phyloP scores from a whole-genome alignment of 2,797 vertebrate species.

The Discoglossus pictus region DNA sequence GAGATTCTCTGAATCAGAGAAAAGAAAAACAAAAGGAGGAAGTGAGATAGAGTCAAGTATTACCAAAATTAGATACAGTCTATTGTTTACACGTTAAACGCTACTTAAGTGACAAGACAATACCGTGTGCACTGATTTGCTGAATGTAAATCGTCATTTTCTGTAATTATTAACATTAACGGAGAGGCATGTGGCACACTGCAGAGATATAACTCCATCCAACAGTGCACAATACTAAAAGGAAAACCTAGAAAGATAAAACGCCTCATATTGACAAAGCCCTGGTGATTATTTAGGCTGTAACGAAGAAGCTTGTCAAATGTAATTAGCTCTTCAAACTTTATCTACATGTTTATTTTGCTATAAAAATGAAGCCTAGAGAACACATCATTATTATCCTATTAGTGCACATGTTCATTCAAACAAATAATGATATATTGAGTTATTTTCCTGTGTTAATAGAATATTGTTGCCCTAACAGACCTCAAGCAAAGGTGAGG shows the following conservation, averaged over 20 bases:
- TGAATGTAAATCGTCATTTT: too few species aligned
- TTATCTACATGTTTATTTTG: conserved; percentile 41
- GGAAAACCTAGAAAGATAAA: conserved; percentile 20
- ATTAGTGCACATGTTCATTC: conserved; percentile 28
- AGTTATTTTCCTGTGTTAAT: neutral
- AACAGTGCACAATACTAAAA: conserved; percentile 7
- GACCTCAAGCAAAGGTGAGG: too few species aligned
- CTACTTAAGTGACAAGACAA: too few species aligned
- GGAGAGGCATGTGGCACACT: neutral
- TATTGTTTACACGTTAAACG: too few species aligned
- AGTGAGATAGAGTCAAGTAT: too few species aligned
- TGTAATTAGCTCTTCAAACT: conserved; percentile 42
- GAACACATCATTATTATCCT: conserved; percentile 36
- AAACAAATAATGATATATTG: conserved; percentile 12
- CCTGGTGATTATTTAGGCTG: conserved; percentile 32
- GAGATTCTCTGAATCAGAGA: too few species aligned
- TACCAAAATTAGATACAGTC: too few species aligned
- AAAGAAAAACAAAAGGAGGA: too few species aligned
- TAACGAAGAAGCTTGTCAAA: conserved; percentile 41
- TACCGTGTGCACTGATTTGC: too few species aligned
- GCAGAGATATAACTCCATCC: conserved; percentile 2
- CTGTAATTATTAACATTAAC: too few species aligned
- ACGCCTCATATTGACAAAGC: conserved; percentile 32
- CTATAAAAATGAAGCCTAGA: conserved; percentile 17
- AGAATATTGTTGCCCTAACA: too few species aligned